A percentile compares a stretch with the other conserved stretches of the same genome.
phyloP scores from a whole-genome alignment of 2,797 vertebrate genomes.

The Acanthiza pusilla region DNA sequence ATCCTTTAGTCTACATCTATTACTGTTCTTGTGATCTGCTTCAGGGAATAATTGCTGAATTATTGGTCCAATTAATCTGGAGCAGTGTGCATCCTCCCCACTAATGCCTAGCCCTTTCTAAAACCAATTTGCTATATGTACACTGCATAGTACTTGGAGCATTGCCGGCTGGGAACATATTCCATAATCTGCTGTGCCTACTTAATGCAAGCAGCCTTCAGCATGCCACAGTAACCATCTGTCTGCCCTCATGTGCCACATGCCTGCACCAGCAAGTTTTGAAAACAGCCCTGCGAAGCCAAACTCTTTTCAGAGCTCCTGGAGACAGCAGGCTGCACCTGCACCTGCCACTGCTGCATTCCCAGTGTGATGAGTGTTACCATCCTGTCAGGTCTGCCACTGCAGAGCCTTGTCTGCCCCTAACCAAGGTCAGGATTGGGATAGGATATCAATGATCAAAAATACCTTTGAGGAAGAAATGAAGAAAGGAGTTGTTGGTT shows the following conservation, averaged over 20 bases:
- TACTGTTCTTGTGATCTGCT: neutral
- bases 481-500: neutral
- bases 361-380: no score
- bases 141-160: neutral
- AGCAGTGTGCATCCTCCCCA: neutral
- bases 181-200: neutral
- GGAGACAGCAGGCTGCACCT: neutral
- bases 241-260: neutral
- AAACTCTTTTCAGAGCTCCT: neutral
- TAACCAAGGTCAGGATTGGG: neutral
- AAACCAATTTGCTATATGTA: neutral
- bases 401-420: neutral
- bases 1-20: neutral
- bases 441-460: neutral
- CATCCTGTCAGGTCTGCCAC: neutral
- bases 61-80: neutral
- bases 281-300: neutral
- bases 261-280: neutral
- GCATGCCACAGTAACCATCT: neutral
- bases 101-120: neutral
- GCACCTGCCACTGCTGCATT: neutral
- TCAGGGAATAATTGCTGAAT: neutral
- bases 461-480: neutral
- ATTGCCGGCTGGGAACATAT: fast-evolving
- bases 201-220: neutral